These are phyloP conservation scores for Microtus ochrogaster DNA, from an alignment of 2,113 vertebrate species.

Conservation along the genomic window DNA sequence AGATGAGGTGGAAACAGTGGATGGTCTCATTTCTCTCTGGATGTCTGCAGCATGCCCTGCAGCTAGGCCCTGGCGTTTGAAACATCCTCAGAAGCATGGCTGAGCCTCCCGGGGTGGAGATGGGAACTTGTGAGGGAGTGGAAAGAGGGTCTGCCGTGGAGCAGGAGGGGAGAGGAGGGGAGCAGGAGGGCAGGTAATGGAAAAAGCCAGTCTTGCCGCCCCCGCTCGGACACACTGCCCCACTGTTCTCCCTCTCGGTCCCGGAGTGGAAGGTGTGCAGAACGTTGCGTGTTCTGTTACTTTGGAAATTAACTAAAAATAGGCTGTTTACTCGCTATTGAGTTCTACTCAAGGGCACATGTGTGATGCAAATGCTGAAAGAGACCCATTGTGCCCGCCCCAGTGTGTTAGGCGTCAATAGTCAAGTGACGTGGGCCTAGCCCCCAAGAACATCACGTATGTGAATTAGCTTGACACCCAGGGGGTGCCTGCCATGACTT, in stretches of 20 bases:
- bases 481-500: background rate
- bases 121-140: conserved; percentile 57
- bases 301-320: conserved; percentile 79
- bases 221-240: conserved; percentile 36
- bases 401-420: background rate
- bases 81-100: background rate
- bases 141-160: conserved; percentile 24
- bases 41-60: background rate
- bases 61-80: background rate
- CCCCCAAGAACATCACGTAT: background rate
- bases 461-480: background rate
- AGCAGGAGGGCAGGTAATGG: conserved; percentile 65
- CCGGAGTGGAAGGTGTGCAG: conserved; percentile 53
- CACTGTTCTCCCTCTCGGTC: conserved; percentile 63
- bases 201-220: conserved; percentile 38
- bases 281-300: conserved; percentile 43
- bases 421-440: background rate
- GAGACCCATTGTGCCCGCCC: conserved; percentile 14
- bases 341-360: conserved; percentile 8
- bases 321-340: conserved; percentile 73
- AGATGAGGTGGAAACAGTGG: background rate
- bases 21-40: background rate
- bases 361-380: conserved; percentile 55
- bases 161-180: background rate
- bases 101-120: conserved; percentile 32